phyloP scores from a whole-genome alignment of 2,797 vertebrate species.

The Lophotriccus pileatus region DNA sequence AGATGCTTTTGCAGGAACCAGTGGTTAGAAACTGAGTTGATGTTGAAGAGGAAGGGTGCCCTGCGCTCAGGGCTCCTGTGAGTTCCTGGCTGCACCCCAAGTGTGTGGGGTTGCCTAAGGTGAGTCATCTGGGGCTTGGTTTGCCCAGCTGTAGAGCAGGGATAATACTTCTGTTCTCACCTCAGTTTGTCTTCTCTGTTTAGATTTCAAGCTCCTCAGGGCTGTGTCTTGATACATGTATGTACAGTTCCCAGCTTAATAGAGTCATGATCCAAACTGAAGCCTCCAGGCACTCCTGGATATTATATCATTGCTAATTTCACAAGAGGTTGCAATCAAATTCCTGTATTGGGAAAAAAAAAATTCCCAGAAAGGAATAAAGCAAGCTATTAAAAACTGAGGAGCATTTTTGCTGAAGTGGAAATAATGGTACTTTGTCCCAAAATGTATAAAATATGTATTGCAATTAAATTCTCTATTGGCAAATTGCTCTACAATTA shows the following conservation, averaged over 20 bases:
- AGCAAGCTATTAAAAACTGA: constrained; percentile 43
- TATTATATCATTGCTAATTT: constrained; percentile 56
- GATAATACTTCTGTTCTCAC: constrained; percentile 48
- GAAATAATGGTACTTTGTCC: constrained; percentile 71
- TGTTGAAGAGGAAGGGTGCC: background rate
- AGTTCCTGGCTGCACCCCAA: constrained; percentile 23
- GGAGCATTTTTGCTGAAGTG: constrained; percentile 26
- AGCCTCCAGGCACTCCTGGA: constrained; percentile 45
- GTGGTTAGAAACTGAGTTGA: background rate
- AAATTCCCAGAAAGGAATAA: constrained; percentile 29
- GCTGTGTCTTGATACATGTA: constrained; percentile 58
- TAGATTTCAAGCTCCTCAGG: constrained; percentile 58
- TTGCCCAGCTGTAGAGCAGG: constrained; percentile 13
- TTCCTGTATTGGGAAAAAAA: constrained; percentile 8
- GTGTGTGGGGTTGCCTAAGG: background rate
- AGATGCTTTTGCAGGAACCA: background rate
- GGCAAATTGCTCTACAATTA: constrained; percentile 82
- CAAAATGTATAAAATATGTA: constrained; percentile 72
- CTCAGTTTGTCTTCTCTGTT: constrained; percentile 39
- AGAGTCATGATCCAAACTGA: constrained; percentile 54
- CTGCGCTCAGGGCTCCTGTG: background rate
- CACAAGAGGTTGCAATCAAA: constrained; percentile 61
- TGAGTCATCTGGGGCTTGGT: background rate
- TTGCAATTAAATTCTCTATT: constrained; percentile 76
- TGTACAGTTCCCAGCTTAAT: constrained; percentile 56